phyloP scores from a whole-genome alignment of 2,888 invertebrate genomes.

The Drosophila formosana region DNA sequence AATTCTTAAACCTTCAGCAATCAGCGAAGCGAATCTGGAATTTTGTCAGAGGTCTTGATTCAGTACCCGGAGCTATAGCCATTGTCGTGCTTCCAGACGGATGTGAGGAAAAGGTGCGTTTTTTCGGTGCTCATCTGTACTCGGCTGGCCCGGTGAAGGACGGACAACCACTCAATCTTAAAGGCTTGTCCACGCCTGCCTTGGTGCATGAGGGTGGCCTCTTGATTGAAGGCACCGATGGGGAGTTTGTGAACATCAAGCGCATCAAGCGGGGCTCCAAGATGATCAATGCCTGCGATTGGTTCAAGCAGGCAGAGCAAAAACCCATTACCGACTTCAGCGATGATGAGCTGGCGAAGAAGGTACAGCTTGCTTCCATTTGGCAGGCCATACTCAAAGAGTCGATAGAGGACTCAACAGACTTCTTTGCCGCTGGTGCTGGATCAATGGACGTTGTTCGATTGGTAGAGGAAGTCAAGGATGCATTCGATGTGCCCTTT shows the following conservation, averaged over 20 bases:
- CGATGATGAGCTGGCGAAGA: conserved; percentile 90
- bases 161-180: conserved; percentile 87
- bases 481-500: conserved; percentile 90
- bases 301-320: conserved; percentile 88
- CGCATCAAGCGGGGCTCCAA: conserved; percentile 91
- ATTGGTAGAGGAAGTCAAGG: conserved; percentile 96
- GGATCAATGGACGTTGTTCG: conserved; percentile 98
- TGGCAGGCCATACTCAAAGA: conserved; percentile 95
- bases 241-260: conserved; percentile 90
- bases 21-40: conserved; percentile 93
- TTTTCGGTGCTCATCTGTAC: conserved; percentile 91
- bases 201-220: conserved; percentile 92
- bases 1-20: conserved; percentile 90
- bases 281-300: conserved; percentile 93
- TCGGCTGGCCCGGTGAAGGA: conserved; percentile 84
- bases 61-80: conserved; percentile 96
- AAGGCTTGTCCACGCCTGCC: conserved; percentile 88
- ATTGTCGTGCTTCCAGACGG: conserved; percentile 85
- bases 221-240: conserved; percentile 92
- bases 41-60: conserved; percentile 97
- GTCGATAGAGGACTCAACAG: conserved; percentile 91
- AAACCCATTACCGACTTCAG: conserved; percentile 88
- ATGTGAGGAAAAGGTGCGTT: conserved; percentile 88
- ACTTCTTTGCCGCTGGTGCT: conserved; percentile 98
- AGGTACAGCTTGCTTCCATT: conserved; percentile 88